Conservation (phyloP, 2,113 vertebrate genomes). For the Barbus barbus region DNA sequence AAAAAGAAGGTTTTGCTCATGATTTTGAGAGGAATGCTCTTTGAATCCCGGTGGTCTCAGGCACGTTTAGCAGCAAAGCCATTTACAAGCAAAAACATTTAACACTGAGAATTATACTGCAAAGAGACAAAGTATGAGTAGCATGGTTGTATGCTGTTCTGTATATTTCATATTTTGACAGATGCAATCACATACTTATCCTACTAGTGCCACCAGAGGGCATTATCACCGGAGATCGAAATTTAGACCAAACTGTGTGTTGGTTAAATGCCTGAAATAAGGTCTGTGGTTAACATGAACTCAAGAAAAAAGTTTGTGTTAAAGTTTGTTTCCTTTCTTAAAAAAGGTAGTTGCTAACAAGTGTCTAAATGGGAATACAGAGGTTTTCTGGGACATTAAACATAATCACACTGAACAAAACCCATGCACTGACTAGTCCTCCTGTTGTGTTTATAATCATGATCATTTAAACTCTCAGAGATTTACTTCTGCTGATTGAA, state of each 20-base stretch:
- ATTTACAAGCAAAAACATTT: not conserved
- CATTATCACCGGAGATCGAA: not conserved
- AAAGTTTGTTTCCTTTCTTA: too few species aligned
- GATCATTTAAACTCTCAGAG: not conserved
- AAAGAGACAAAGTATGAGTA: not conserved
- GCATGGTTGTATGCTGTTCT: not conserved
- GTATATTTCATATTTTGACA: not conserved
- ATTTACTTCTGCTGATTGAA: not conserved
- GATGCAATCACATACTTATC: not conserved
- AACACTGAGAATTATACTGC: not conserved
- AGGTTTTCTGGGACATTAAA: not conserved
- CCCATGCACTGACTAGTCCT: not conserved
- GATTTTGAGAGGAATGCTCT: not conserved
- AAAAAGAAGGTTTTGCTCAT: conserved; percentile 9
- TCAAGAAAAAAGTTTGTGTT: too few species aligned
- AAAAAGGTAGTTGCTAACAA: too few species aligned
- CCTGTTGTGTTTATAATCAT: not conserved
- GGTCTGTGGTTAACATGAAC: not conserved
- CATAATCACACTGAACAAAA: not conserved
- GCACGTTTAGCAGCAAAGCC: not conserved
- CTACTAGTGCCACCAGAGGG: not conserved
- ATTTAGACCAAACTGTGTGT: not conserved
- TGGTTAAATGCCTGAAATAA: not conserved
- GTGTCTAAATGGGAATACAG: not conserved
- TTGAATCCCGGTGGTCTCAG: not conserved